phyloP scores from a whole-genome alignment of 2,888 invertebrate genomes.

The Drosophila neotestacea region DNA sequence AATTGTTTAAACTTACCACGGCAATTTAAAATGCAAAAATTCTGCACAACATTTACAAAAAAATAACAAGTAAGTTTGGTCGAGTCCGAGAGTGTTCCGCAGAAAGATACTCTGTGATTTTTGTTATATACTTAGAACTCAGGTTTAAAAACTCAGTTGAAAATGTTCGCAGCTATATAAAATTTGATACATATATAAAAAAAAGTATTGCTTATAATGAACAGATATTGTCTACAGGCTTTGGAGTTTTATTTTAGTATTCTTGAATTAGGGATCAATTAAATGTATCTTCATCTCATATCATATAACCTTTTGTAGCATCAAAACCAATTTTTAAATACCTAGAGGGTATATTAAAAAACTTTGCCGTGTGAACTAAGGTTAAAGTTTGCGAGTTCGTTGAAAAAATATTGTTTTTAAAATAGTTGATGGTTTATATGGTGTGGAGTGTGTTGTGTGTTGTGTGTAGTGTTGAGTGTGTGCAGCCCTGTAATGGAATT shows the following conservation, averaged over 20 bases:
- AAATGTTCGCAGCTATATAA: no score
- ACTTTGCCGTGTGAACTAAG: constrained; percentile 61
- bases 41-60: constrained; percentile 16
- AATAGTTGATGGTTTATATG: constrained; percentile 66
- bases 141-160: no score
- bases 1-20: constrained; percentile 77
- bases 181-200: neutral
- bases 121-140: no score
- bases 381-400: constrained; percentile 35
- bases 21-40: constrained; percentile 74
- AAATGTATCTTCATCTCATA: no score
- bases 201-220: neutral
- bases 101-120: constrained; percentile 13
- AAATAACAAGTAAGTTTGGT: neutral
- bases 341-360: constrained; percentile 13
- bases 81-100: neutral
- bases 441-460: neutral
- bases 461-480: constrained; percentile 14
- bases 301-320: no score
- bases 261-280: neutral
- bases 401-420: constrained; percentile 70
- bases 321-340: no score
- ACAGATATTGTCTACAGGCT: no score
- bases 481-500: constrained; percentile 72
- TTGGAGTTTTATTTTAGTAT: no score